Percentiles rank a stretch among this genome's conserved stretches.
phyloP scores from a whole-genome alignment of 2,888 invertebrate species.

The Drosophila macrospina region DNA sequence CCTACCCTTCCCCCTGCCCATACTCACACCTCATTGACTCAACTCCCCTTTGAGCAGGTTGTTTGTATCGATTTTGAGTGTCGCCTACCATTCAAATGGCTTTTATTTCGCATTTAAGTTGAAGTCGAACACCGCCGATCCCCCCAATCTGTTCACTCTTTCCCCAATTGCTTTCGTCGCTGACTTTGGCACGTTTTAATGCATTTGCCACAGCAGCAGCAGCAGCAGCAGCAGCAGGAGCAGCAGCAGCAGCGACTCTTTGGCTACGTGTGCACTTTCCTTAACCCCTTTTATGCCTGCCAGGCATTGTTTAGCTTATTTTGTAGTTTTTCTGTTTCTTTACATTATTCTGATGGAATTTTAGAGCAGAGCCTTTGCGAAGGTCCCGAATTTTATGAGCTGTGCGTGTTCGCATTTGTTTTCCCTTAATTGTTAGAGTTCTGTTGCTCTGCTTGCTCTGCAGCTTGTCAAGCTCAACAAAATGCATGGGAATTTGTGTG shows the following conservation, averaged over 20 bases:
- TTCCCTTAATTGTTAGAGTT: slow-evolving; percentile 31
- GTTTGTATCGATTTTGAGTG: slow-evolving; percentile 80
- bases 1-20: too few species aligned
- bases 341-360: slow-evolving; percentile 65
- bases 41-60: slow-evolving; percentile 3
- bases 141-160: neutral
- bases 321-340: slow-evolving; percentile 26
- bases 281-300: slow-evolving; percentile 45
- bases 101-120: slow-evolving; percentile 79
- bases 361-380: slow-evolving; percentile 44
- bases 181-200: slow-evolving; percentile 76
- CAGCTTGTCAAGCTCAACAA: slow-evolving; percentile 18
- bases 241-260: slow-evolving; percentile 1
- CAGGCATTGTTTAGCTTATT: slow-evolving; percentile 44
- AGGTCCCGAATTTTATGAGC: slow-evolving; percentile 58
- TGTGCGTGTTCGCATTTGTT: slow-evolving; percentile 52
- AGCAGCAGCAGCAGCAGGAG: slow-evolving; percentile 8
- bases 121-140: slow-evolving; percentile 17
- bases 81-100: slow-evolving; percentile 80
- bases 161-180: slow-evolving; percentile 22
- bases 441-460: slow-evolving; percentile 7
- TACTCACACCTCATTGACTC: neutral
- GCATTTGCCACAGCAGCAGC: slow-evolving; percentile 54
- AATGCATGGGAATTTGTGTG: slow-evolving; percentile 40
- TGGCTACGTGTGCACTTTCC: slow-evolving; percentile 49